These are phyloP conservation scores for Nomada ruficornis DNA, from an alignment of 2,888 invertebrate genomes.

Conservation along the genomic window DNA sequence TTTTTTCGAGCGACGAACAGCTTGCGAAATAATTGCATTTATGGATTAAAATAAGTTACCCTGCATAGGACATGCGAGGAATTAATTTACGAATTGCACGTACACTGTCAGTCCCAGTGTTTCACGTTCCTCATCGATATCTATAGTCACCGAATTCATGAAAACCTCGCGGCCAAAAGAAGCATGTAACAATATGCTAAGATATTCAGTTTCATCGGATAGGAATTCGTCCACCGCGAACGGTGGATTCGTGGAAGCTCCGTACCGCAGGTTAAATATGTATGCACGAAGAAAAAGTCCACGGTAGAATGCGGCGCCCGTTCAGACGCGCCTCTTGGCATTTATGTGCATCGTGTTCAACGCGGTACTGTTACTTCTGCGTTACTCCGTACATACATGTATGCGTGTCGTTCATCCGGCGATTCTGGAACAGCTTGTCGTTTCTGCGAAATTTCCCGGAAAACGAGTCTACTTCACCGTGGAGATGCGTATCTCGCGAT, in stretches of 20 bases:
- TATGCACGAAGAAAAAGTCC: background rate
- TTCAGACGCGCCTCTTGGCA: constrained; percentile 14
- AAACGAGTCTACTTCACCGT: background rate
- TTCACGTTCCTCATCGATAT: background rate
- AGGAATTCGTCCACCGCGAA: background rate
- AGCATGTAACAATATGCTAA: too few species aligned
- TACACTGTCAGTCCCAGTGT: too few species aligned
- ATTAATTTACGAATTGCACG: too few species aligned
- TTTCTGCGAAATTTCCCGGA: constrained; percentile 4
- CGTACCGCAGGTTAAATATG: constrained; percentile 10
- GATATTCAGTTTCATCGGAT: background rate
- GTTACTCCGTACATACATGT: too few species aligned
- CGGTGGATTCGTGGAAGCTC: background rate
- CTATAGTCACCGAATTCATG: too few species aligned
- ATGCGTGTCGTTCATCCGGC: background rate
- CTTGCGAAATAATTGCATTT: too few species aligned
- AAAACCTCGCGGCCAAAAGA: too few species aligned
- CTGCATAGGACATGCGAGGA: too few species aligned
- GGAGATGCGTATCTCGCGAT: background rate
- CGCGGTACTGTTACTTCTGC: constrained; percentile 4
- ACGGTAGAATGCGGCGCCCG: constrained; percentile 11
- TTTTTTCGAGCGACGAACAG: too few species aligned
- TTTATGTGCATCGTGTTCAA: background rate
- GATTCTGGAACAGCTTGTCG: background rate
- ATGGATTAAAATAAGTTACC: too few species aligned